These are phyloP conservation scores for Istiophorus platypterus DNA, from an alignment of 2,113 vertebrate genomes.

Conservation along the genomic window DNA sequence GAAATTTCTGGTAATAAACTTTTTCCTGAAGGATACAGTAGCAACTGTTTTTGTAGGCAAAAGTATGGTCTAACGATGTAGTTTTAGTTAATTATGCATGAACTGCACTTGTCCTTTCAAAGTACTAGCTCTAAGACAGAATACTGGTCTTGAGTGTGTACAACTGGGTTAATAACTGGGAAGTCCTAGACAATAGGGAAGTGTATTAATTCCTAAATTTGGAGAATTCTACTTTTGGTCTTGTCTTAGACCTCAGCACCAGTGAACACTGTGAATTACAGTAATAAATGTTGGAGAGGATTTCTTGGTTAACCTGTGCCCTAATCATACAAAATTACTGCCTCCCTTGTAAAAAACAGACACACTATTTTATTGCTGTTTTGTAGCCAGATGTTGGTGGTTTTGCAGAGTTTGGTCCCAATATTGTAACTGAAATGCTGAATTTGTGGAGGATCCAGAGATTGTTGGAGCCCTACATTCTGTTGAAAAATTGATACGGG, in stretches of 20 bases:
- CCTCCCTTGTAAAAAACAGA: not conserved
- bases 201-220: not conserved
- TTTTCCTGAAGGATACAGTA: no score
- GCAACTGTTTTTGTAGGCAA: no score
- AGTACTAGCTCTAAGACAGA: no score
- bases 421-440: not conserved
- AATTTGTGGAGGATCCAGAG: not conserved
- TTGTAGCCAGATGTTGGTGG: not conserved
- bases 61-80: no score
- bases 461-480: not conserved
- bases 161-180: not conserved
- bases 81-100: no score
- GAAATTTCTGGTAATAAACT: no score
- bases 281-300: not conserved
- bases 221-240: not conserved
- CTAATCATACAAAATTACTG: not conserved
- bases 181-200: not conserved
- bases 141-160: not conserved
- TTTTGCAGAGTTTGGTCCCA: not conserved
- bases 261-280: not conserved
- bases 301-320: not conserved
- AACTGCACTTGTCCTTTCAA: no score
- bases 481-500: not conserved
- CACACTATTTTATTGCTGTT: not conserved
- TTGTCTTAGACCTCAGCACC: not conserved